Percentiles rank a stretch among this genome's conserved stretches.
Conservation (phyloP, 2,888 invertebrate genomes). For the Leptogaster cylindrica region DNA sequence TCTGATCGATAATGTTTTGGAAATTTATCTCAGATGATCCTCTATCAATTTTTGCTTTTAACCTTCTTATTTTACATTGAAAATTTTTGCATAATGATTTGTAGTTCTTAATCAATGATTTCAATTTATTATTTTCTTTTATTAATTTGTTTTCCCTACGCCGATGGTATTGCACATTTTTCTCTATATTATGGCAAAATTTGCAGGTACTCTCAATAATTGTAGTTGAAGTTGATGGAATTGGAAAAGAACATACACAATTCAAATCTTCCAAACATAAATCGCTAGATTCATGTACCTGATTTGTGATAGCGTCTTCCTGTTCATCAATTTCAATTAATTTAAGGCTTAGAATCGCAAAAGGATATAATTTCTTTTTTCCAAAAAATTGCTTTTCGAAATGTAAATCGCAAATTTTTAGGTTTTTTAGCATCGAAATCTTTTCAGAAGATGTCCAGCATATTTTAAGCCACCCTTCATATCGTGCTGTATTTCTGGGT, state of each 20-base stretch:
- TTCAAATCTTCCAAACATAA: no score
- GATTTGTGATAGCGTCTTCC: background rate
- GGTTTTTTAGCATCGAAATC: background rate
- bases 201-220: background rate
- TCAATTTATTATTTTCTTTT: slow-evolving; percentile 2
- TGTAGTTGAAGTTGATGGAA: background rate
- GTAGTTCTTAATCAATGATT: background rate
- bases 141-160: background rate
- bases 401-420: slow-evolving; percentile 1
- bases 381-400: background rate
- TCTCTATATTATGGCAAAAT: background rate
- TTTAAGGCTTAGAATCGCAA: background rate
- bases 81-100: background rate
- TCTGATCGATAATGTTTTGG: background rate
- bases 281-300: background rate
- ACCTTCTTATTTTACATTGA: background rate
- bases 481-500: background rate
- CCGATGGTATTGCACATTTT: slow-evolving; percentile 1
- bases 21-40: background rate
- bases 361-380: background rate
- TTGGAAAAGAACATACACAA: no score
- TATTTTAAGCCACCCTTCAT: background rate
- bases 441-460: background rate
- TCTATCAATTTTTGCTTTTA: background rate
- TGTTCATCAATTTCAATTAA: background rate